Evolutionary conservation across 2,888 invertebrate species (phyloP).

Genomic region (Blastobasis lacticolella): DNA sequence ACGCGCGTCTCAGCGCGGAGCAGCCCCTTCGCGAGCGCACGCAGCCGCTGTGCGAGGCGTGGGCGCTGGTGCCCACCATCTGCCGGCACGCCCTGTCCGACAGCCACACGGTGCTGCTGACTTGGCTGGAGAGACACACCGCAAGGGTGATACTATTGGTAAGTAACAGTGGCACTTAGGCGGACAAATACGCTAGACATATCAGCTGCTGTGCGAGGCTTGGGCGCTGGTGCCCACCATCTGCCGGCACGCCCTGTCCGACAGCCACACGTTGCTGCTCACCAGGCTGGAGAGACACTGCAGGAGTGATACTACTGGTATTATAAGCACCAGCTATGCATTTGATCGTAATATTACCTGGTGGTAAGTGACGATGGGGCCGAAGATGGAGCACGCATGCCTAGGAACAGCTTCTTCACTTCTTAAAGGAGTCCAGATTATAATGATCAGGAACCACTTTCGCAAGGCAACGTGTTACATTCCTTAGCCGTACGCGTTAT

Average conservation of each 20-base stretch:
- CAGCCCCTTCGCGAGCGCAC: slow-evolving; percentile 41
- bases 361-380: too few species aligned
- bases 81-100: slow-evolving; percentile 51
- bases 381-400: too few species aligned
- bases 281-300: slow-evolving; percentile 57
- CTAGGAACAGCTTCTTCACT: too few species aligned
- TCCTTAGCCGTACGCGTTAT: too few species aligned
- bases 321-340: neutral
- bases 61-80: slow-evolving; percentile 52
- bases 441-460: too few species aligned
- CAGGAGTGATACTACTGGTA: slow-evolving; percentile 46
- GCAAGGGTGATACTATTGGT: slow-evolving; percentile 48
- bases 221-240: slow-evolving; percentile 56
- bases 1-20: slow-evolving; percentile 43
- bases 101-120: slow-evolving; percentile 49
- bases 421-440: too few species aligned
- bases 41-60: slow-evolving; percentile 45
- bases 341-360: too few species aligned
- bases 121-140: slow-evolving; percentile 58
- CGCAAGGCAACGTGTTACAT: too few species aligned
- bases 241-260: slow-evolving; percentile 50
- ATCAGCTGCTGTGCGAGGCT: slow-evolving; percentile 39
- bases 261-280: slow-evolving; percentile 50
- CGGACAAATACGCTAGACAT: too few species aligned
- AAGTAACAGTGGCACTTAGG: too few species aligned